These are phyloP conservation scores for Diplogasteroides magnus DNA, from an alignment of 1,140 invertebrate species.

Conservation along the genomic window DNA sequence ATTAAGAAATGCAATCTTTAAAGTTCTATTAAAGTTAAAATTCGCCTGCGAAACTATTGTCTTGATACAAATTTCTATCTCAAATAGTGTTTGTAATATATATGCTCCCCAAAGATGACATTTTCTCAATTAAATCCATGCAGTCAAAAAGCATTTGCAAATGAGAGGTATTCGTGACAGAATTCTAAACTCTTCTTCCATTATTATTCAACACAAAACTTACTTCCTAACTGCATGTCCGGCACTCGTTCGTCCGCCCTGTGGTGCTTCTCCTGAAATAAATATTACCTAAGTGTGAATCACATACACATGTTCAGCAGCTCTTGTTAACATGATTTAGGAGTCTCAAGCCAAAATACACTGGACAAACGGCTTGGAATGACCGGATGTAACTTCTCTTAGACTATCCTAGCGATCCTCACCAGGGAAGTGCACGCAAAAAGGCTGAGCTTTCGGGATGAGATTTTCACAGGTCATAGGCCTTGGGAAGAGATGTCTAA, in stretches of 20 bases:
- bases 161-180: background rate
- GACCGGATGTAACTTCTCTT: too few relatives aligned
- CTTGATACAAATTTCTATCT: slow-evolving; percentile 14
- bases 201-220: too few relatives aligned
- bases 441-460: too few relatives aligned
- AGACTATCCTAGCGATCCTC: too few relatives aligned
- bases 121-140: background rate
- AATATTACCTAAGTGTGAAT: too few relatives aligned
- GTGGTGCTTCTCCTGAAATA: slow-evolving; percentile 11
- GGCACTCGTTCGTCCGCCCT: slow-evolving; percentile 21
- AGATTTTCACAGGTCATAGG: too few relatives aligned
- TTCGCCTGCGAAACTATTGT: background rate
- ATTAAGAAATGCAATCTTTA: background rate
- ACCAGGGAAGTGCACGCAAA: too few relatives aligned
- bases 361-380: too few relatives aligned
- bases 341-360: too few relatives aligned
- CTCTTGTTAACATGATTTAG: too few relatives aligned
- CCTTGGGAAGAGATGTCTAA: too few relatives aligned
- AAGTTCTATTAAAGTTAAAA: background rate
- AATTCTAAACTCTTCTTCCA: background rate
- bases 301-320: too few relatives aligned
- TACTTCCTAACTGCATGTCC: slow-evolving; percentile 36
- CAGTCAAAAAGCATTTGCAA: slow-evolving; percentile 1
- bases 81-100: background rate
- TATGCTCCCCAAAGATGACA: background rate